Evolutionary conservation across 2,113 vertebrate species (phyloP), one percentile per base, ranked within the genome.

Genomic region (Dendrocopos noguchii): DNA sequence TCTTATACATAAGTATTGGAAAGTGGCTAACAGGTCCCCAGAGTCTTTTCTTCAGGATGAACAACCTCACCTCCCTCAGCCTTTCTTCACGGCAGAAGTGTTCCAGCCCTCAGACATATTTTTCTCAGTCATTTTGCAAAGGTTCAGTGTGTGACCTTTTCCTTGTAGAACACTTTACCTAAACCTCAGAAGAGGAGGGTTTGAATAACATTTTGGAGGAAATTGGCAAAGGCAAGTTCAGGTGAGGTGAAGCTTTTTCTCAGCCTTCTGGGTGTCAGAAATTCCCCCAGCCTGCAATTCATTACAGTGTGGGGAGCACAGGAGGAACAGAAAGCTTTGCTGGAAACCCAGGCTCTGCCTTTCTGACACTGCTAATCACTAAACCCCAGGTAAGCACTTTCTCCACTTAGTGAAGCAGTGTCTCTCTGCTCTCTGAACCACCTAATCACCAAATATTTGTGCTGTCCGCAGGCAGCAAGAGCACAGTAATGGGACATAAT

Each of bases 141-240:
- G 44, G 27, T 12, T 87, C 14, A 11, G 0, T 1, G 2, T 17
- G 17, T n/a, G 44, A 61, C 4, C 1, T 2, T 10, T 27, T 4
- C 7, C 4, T 57, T 1, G 0, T 3, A 73, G n/a, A 10, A 85
- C 24, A n/a, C 8, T 53, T 77, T 76, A 15, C 7, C 20, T 44
- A 53, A n/a, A n/a, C 1, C 2, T 21, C 10, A 20, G 27, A 39
- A 60, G 39, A n/a, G 4, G 0, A 1, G 2, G 20, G 2, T 12
- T 56, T 52, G 19, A 19, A 18, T n/a, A 25, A 27, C 12, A 53
- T 39, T 39, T 59, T n/a, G 36, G 47, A 29, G 10, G 22, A 14
- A 74, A 33, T 19, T 61, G 36, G 34, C 14, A 28, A n/a, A 57
- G 11, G 14, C 5, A 29, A 61, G 18, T 19, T 70, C 19, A 44